These are phyloP conservation scores for Vandiemenella viatica DNA, from an alignment of 2,888 invertebrate species.

Conservation along the genomic window DNA sequence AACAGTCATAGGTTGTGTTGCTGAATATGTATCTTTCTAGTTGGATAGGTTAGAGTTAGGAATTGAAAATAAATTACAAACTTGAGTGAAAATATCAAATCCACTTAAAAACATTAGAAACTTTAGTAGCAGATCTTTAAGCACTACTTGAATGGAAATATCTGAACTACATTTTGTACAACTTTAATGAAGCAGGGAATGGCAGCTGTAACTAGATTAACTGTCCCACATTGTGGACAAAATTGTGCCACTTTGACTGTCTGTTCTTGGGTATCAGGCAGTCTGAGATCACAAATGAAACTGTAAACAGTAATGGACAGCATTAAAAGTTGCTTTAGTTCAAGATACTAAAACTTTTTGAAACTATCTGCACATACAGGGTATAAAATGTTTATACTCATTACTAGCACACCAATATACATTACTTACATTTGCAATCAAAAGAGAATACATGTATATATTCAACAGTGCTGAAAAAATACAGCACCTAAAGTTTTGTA, in stretches of 20 bases:
- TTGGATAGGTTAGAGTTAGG: too few relatives aligned
- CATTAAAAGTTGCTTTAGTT: background rate
- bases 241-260: background rate
- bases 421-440: background rate
- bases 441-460: constrained; percentile 8
- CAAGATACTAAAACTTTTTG: background rate
- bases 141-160: background rate
- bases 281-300: background rate
- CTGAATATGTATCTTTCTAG: too few relatives aligned
- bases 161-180: background rate
- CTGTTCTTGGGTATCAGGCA: background rate
- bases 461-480: constrained; percentile 14
- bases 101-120: too few relatives aligned
- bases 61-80: too few relatives aligned
- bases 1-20: too few relatives aligned
- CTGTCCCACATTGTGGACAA: too few relatives aligned
- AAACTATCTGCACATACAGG: background rate
- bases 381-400: background rate
- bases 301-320: background rate
- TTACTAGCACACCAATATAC: background rate
- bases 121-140: background rate
- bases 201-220: background rate
- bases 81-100: too few relatives aligned
- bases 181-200: background rate
- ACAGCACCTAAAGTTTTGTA: constrained; percentile 15